These are phyloP conservation scores for Atta texana DNA, from an alignment of 1,140 invertebrate genomes.

Conservation along the genomic window DNA sequence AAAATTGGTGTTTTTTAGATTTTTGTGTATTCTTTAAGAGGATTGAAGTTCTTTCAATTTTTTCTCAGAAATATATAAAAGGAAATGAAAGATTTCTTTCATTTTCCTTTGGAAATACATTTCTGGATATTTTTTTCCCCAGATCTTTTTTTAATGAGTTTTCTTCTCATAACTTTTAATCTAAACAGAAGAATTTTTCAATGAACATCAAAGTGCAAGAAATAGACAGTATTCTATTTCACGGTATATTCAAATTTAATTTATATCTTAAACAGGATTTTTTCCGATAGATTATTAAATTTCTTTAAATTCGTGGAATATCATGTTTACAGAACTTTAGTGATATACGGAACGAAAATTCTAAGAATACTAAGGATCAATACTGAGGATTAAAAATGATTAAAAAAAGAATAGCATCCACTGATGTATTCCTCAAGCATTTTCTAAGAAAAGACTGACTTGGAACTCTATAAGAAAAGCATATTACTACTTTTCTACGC, in stretches of 20 bases:
- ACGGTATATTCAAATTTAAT: neutral
- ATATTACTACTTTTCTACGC: neutral
- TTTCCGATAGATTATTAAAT: neutral
- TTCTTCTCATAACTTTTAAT: neutral
- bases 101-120: constrained; percentile 19
- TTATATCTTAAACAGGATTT: neutral
- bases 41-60: neutral
- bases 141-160: neutral
- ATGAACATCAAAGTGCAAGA: neutral
- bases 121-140: neutral
- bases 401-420: neutral
- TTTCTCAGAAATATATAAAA: neutral
- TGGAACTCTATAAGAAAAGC: neutral
- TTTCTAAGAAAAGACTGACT: neutral
- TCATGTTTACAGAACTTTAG: neutral
- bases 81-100: neutral
- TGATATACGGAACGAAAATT: neutral
- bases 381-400: neutral
- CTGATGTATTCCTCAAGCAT: neutral
- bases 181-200: neutral
- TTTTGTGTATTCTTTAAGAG: neutral
- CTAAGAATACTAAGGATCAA: neutral
- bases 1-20: neutral
- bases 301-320: neutral
- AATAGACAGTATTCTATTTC: neutral